phyloP scores from a whole-genome alignment of 1,140 invertebrate species.

The Spodoptera litura region DNA sequence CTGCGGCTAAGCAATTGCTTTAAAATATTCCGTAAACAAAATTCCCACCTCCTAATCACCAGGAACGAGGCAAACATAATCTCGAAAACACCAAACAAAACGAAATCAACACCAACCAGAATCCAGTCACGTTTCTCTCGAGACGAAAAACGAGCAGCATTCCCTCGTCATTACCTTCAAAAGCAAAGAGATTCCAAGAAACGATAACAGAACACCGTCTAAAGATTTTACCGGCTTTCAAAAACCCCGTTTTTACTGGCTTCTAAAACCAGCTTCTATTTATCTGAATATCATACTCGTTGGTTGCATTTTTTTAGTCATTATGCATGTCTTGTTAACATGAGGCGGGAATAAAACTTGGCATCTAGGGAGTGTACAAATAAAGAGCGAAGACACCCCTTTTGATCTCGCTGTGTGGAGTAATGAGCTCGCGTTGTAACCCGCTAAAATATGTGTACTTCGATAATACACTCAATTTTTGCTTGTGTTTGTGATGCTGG shows the following conservation, averaged over 20 bases:
- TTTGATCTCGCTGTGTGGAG: conserved; percentile 37
- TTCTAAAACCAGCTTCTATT: conserved; percentile 19
- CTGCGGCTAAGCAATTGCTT: background rate
- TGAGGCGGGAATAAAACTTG: conserved; percentile 30
- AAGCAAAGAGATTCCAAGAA: conserved; percentile 39
- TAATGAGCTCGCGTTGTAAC: conserved; percentile 32
- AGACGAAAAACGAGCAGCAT: conserved; percentile 42
- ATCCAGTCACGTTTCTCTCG: conserved; percentile 30
- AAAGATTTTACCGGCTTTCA: background rate
- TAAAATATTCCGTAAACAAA: background rate
- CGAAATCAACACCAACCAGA: background rate
- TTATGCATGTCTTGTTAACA: conserved; percentile 46
- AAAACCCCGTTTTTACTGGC: conserved; percentile 7
- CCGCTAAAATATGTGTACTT: conserved; percentile 28
- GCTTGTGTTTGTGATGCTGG: conserved; percentile 1
- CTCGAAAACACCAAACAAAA: conserved; percentile 21
- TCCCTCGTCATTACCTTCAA: conserved; percentile 37
- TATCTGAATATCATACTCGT: conserved; percentile 25
- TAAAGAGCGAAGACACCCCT: conserved; percentile 34
- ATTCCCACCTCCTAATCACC: background rate
- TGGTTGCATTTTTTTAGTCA: conserved; percentile 39
- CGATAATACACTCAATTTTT: conserved; percentile 45
- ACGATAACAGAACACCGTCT: conserved; percentile 33
- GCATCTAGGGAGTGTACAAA: conserved; percentile 33
- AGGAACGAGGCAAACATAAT: conserved; percentile 1